Evolutionary conservation across 2,797 vertebrate species (phyloP), one percentile per base, ranked within the genome.

Genomic region (Hypotaenidia philippensis): DNA sequence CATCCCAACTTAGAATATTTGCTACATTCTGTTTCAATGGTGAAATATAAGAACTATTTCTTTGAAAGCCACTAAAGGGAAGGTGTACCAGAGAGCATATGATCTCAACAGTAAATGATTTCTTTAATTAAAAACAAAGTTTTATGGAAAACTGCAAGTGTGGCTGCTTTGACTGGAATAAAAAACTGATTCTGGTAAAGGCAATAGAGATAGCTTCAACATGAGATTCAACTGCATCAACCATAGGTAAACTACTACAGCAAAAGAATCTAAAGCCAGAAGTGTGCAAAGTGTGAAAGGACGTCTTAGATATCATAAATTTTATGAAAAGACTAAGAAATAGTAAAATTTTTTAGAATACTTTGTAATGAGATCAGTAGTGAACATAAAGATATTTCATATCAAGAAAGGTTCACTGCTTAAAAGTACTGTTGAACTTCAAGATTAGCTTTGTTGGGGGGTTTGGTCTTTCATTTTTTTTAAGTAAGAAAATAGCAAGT

Each of bases 1-100:
- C 0, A 5, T 31, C 38, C 22, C 29, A 70, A 10, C 5, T 65
- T 49, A 1, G 0, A 1, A 12, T 81, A 66, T 38, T 71, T 79
- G 36, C 23, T 26, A 41, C 10, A 49, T 55, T 44, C 36, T 84
- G 31, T 47, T 90, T 79, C 29, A 64, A 4, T 23, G 64, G 57
- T 4, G 5, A 84, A 34, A 59, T 49, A 32, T 3, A 70, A 57
- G 55, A 79, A 34, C 17, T 32, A 41, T 13, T 36, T 20, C 40
- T 85, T 56, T 5, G 8, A 36, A 36, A 61, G 26, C 18, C 27
- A 56, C 21, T 61, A 23, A 65, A 53, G 9, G 22, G 57, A 85
- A 60, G 18, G 83, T 4, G 8, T 12, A 69, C 19, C 6, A 9
- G 11, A 60, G 18, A 79, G 79, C 9, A 5, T 23, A 69, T 2